phyloP scores from a whole-genome alignment of 2,797 vertebrate species.

The Nannoperca obscura region DNA sequence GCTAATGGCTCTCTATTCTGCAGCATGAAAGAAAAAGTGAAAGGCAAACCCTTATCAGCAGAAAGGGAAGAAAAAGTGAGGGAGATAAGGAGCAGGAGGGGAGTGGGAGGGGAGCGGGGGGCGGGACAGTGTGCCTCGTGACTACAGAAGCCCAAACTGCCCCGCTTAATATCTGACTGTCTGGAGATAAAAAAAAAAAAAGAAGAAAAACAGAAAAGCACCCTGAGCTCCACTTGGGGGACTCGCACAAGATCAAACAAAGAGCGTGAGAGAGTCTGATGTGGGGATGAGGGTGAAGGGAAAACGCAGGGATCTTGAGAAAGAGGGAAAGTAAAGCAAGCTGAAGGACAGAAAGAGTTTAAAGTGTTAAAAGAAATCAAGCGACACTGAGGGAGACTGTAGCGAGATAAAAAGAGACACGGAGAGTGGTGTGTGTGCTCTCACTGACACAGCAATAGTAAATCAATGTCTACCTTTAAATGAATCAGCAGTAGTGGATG shows the following conservation, averaged over 20 bases:
- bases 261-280: constrained; percentile 40
- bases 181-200: constrained; percentile 44
- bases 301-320: background rate
- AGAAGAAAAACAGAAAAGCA: constrained; percentile 18
- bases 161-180: constrained; percentile 51
- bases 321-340: constrained; percentile 24
- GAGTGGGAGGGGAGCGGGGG: background rate
- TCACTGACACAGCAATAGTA: constrained; percentile 59
- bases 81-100: constrained; percentile 44
- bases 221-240: constrained; percentile 34
- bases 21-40: constrained; percentile 46
- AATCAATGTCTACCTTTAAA: constrained; percentile 74
- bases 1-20: constrained; percentile 33
- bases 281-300: constrained; percentile 15
- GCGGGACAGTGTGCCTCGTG: constrained; percentile 33
- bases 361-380: constrained; percentile 16
- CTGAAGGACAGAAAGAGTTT: constrained; percentile 17
- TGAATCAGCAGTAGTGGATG: constrained; percentile 67
- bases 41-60: constrained; percentile 55
- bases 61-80: constrained; percentile 27
- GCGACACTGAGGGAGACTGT: background rate
- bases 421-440: constrained; percentile 18
- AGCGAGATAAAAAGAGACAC: constrained; percentile 1
- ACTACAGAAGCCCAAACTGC: constrained; percentile 39
- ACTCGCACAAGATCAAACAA: constrained; percentile 58